These are phyloP conservation scores for Galerucella pusilla DNA, from an alignment of 2,888 invertebrate species.

Conservation along the genomic window DNA sequence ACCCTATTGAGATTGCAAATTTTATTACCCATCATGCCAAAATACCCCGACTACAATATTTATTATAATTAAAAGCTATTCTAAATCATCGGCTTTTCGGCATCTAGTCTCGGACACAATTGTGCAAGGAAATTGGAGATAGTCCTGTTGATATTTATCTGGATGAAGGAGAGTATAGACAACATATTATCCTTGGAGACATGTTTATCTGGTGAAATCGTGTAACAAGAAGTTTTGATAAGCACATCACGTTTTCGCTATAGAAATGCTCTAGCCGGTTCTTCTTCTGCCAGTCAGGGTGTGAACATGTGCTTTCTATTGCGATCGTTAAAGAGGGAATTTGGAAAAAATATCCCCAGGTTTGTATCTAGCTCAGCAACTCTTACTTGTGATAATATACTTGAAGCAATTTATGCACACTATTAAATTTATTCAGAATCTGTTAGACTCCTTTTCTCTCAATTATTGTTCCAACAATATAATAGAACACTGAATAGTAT, in stretches of 20 bases:
- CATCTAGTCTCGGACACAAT: constrained; percentile 9
- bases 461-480: too few species aligned
- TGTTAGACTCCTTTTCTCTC: too few species aligned
- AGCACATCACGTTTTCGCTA: constrained; percentile 39
- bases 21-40: neutral
- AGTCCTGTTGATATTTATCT: constrained; percentile 35
- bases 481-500: neutral
- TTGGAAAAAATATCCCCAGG: constrained; percentile 20
- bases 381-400: neutral
- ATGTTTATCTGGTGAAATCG: constrained; percentile 39
- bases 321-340: constrained; percentile 26
- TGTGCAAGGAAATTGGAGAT: constrained; percentile 8
- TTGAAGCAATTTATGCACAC: too few species aligned
- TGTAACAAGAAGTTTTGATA: constrained; percentile 37
- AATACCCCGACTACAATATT: neutral
- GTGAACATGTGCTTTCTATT: constrained; percentile 35
- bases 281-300: constrained; percentile 20
- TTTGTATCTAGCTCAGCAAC: neutral
- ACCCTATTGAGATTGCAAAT: neutral
- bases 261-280: constrained; percentile 34
- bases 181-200: constrained; percentile 36
- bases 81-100: neutral
- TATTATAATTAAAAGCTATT: constrained; percentile 6
- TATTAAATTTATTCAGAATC: too few species aligned
- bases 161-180: constrained; percentile 11